phyloP scores from a whole-genome alignment of 2,888 invertebrate species.

The Trisateles emortualis region DNA sequence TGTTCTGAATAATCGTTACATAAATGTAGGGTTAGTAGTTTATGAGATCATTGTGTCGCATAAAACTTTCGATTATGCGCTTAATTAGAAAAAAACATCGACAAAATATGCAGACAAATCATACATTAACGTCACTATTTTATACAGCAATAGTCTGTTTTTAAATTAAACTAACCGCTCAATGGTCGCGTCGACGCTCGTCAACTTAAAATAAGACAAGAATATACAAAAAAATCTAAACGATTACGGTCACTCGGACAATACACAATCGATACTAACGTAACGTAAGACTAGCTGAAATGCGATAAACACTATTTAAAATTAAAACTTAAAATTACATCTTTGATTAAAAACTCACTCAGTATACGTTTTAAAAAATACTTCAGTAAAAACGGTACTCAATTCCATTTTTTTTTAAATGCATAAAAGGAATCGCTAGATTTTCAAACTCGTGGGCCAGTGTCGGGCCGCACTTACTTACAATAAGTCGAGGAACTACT shows the following conservation, averaged over 20 bases:
- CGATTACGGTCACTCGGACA: conserved; percentile 73
- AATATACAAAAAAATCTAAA: conserved; percentile 82
- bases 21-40: conserved; percentile 81
- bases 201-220: conserved; percentile 72
- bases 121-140: conserved; percentile 70
- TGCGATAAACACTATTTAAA: conserved; percentile 83
- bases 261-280: conserved; percentile 77
- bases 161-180: conserved; percentile 67
- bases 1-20: conserved; percentile 73
- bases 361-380: conserved; percentile 76
- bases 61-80: conserved; percentile 73
- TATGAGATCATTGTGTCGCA: conserved; percentile 85
- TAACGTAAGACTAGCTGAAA: conserved; percentile 87
- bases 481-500: conserved; percentile 74
- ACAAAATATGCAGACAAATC: conserved; percentile 84
- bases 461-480: conserved; percentile 38
- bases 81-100: conserved; percentile 78
- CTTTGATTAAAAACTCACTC: conserved; percentile 86
- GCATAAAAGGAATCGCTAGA: conserved; percentile 69
- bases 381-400: conserved; percentile 73
- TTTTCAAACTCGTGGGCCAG: conserved; percentile 58
- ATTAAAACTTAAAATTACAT: conserved; percentile 84
- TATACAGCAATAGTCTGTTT: conserved; percentile 70
- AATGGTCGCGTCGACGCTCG: conserved; percentile 62
- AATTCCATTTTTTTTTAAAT: conserved; percentile 76